Evolutionary conservation across 2,888 invertebrate species (phyloP).

Genomic region (Caenorhabditis sp.): DNA sequence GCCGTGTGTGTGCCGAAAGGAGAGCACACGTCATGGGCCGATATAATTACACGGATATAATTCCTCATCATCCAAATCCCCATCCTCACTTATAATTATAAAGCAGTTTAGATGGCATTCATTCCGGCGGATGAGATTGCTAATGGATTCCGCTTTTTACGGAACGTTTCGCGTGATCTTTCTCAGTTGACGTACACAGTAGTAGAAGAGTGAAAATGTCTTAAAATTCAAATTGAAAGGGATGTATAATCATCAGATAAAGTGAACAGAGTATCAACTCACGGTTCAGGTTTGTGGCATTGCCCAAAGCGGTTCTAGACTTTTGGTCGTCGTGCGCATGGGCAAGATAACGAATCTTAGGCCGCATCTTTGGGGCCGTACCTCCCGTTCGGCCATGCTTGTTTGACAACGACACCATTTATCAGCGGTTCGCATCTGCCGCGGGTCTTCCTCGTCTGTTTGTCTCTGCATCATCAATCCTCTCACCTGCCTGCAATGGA

Average conservation of each 20-base stretch:
- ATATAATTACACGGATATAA: constrained; percentile 38
- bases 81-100: constrained; percentile 34
- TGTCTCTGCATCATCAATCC: constrained; percentile 6
- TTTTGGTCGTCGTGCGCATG: too few relatives aligned
- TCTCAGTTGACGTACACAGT: too few relatives aligned
- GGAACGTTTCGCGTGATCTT: too few relatives aligned
- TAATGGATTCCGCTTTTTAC: constrained; percentile 7
- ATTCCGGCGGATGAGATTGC: constrained; percentile 10
- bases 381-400: constrained; percentile 20
- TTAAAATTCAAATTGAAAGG: too few relatives aligned
- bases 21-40: not conserved
- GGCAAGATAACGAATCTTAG: too few relatives aligned
- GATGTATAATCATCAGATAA: too few relatives aligned
- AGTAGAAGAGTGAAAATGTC: too few relatives aligned
- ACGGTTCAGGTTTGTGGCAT: too few relatives aligned
- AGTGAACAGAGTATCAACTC: too few relatives aligned
- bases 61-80: constrained; percentile 1
- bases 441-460: constrained; percentile 19
- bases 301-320: too few relatives aligned
- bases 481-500: too few relatives aligned
- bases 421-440: constrained; percentile 39
- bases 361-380: too few relatives aligned
- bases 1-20: constrained; percentile 10
- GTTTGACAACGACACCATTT: constrained; percentile 21
- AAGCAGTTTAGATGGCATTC: constrained; percentile 8